These are phyloP conservation scores for Leptothorax acervorum DNA, from an alignment of 2,888 invertebrate genomes.

Conservation along the genomic window DNA sequence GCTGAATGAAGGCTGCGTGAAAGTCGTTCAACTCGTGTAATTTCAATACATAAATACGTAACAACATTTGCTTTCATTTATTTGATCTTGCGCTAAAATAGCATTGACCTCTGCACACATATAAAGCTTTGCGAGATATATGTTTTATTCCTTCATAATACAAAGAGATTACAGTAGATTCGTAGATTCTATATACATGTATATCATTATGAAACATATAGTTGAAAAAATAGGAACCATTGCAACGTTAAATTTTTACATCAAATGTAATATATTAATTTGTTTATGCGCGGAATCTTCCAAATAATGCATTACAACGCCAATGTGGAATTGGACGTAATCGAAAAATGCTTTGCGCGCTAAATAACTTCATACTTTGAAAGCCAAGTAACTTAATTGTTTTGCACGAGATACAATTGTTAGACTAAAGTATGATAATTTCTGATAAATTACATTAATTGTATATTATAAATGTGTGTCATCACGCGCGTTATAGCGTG, in stretches of 20 bases:
- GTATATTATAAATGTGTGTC: too few relatives aligned
- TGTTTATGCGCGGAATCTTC: neutral
- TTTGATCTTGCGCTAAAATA: conserved; percentile 21
- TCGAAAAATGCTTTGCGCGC: neutral
- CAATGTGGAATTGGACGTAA: neutral
- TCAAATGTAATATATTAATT: neutral
- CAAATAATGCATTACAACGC: neutral
- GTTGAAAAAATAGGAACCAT: too few relatives aligned
- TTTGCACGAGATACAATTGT: neutral
- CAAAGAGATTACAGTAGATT: too few relatives aligned
- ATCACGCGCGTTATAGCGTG: too few relatives aligned
- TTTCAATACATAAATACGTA: neutral
- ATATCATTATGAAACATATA: too few relatives aligned
- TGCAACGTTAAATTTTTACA: too few relatives aligned
- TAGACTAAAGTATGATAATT: neutral
- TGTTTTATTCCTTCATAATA: neutral
- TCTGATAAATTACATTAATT: too few relatives aligned
- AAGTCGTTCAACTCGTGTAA: conserved; percentile 2
- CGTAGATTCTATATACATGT: too few relatives aligned
- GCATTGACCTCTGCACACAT: conserved; percentile 1
- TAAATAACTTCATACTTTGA: neutral
- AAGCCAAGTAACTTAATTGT: neutral
- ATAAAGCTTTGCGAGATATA: neutral
- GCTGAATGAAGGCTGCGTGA: conserved; percentile 26
- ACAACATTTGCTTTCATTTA: conserved; percentile 21